Conservation (phyloP, 2,113 vertebrate genomes). For the Stomatorhinus ivindoensis region DNA sequence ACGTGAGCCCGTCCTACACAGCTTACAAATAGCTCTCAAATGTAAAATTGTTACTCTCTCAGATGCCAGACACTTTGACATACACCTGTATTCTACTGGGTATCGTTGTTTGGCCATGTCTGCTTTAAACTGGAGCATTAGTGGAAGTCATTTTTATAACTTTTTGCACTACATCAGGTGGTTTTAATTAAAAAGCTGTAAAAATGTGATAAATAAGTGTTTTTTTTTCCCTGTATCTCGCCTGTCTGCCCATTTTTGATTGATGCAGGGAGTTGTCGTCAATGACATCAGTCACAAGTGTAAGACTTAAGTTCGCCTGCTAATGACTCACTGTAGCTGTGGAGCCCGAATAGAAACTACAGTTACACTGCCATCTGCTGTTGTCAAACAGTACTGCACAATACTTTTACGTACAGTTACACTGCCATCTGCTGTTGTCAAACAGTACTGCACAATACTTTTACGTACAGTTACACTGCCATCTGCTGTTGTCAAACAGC, state of each 20-base stretch:
- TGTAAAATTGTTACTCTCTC: not conserved
- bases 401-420: no score
- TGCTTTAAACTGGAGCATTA: not conserved
- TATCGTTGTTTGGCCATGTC: not conserved
- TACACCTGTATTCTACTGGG: not conserved
- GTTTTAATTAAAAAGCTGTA: not conserved
- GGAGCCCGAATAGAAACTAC: not conserved
- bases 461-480: not conserved
- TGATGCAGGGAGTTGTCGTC: not conserved
- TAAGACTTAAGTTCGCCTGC: not conserved
- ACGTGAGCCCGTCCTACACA: not conserved
- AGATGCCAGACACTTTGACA: not conserved
- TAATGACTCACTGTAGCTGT: not conserved
- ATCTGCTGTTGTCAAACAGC: not conserved
- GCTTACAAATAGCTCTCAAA: not conserved
- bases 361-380: no score
- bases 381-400: no score
- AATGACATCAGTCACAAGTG: not conserved
- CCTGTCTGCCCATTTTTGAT: not conserved
- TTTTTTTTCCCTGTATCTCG: not conserved
- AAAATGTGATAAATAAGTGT: not conserved
- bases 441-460: no score
- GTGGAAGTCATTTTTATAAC: not conserved
- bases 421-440: no score
- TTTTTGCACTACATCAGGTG: not conserved